Evolutionary conservation across 2,797 vertebrate genomes (phyloP).

Genomic region (Aulostomus chinensis): DNA sequence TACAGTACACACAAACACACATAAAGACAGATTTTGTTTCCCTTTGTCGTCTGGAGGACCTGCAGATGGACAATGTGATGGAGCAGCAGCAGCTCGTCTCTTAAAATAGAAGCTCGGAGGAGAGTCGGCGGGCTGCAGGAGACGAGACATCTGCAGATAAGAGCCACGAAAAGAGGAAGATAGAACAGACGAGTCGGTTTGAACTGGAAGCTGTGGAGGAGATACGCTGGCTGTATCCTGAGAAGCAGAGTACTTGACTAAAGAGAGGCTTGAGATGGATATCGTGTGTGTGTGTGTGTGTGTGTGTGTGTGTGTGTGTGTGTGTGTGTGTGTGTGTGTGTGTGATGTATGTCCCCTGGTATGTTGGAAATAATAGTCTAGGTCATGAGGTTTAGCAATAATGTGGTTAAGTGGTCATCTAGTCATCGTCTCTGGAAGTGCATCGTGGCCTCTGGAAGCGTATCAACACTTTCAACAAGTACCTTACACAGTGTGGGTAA

Average conservation of each 20-base stretch:
- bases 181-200: conserved; percentile 22
- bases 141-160: conserved; percentile 61
- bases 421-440: background rate
- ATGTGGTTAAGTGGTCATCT: conserved; percentile 12
- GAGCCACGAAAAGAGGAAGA: conserved; percentile 33
- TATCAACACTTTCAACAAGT: no score
- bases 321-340: background rate
- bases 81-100: conserved; percentile 34
- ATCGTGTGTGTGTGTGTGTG: conserved; percentile 6
- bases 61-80: conserved; percentile 46
- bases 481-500: no score
- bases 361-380: conserved; percentile 3
- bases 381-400: conserved; percentile 17
- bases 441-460: background rate
- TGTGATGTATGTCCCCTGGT: conserved; percentile 8
- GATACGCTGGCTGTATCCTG: background rate
- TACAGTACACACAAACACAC: no score
- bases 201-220: conserved; percentile 34
- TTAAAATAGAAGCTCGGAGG: conserved; percentile 63
- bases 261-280: conserved; percentile 8
- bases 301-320: conserved; percentile 3
- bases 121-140: conserved; percentile 29
- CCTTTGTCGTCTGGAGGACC: conserved; percentile 45
- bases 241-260: conserved; percentile 2
- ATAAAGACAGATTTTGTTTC: conserved; percentile 53